Conservation (phyloP, 2,797 vertebrate genomes). For the Mus spretus region DNA sequence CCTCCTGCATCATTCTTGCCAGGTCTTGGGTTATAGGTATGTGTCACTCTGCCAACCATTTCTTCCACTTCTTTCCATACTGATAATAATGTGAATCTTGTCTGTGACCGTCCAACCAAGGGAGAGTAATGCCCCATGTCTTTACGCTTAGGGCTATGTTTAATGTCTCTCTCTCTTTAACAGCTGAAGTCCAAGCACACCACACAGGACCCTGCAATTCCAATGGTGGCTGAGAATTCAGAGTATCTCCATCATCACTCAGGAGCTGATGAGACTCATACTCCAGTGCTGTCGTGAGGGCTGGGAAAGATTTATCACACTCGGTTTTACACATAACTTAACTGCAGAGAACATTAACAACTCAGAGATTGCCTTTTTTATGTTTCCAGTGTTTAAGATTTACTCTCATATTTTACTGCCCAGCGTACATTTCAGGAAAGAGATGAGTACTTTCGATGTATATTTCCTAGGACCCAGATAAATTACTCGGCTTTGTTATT, state of each 20-base stretch:
- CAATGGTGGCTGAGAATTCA: background rate
- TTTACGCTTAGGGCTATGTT: background rate
- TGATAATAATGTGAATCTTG: background rate
- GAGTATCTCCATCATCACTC: background rate
- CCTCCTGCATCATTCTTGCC: background rate
- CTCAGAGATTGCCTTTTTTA: background rate
- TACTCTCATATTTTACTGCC: conserved; percentile 28
- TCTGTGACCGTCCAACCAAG: background rate
- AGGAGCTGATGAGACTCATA: background rate
- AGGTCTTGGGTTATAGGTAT: background rate
- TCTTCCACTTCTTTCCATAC: background rate
- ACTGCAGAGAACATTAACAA: conserved; percentile 12
- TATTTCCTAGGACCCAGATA: background rate
- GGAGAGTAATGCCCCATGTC: background rate
- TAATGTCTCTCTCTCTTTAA: background rate
- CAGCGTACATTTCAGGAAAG: background rate
- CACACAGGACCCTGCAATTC: background rate
- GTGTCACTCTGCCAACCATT: too few species aligned
- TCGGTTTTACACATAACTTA: background rate
- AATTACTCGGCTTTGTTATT: background rate
- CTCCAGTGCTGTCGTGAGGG: background rate
- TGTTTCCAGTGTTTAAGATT: background rate
- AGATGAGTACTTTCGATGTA: background rate
- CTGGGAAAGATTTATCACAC: background rate
- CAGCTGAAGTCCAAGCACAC: background rate